Evolutionary conservation across 2,888 invertebrate species (phyloP), one percentile per base, ranked within the genome.

Genomic region (Subacronicta megacephala): DNA sequence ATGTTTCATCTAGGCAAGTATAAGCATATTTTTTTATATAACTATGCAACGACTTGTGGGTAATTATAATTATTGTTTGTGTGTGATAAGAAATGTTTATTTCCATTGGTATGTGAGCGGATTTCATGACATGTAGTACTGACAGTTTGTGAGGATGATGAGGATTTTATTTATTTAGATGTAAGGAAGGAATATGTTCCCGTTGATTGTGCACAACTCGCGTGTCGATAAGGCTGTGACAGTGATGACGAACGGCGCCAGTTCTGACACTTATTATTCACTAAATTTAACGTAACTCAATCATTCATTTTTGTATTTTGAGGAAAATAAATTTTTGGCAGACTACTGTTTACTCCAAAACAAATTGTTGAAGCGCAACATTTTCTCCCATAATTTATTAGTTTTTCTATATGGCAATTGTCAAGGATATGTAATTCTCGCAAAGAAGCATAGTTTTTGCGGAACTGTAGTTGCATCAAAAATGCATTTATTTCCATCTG

Each of bases 181-280:
- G n/a, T 74, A 64, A 10, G n/a, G 41, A 52, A 50, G 23, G 40
- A 46, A 31, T 53, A 51, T 54, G 38, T 50, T 62, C 38, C 58
- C 63, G 64, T 67, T 62, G 67, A 57, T 61, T 60, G 49, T 56
- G 49, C 52, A 58, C 56, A 64, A 76, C 66, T 80, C 57, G 73
- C 71, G 63, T 62, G 62, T 77, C 75, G 64, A 70, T 75, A 71
- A 74, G 89, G 89, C 89, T 89, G 88, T 89, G 88, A 87, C 78
- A 77, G 74, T 80, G 65, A 70, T 72, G 73, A 66, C 69, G 80
- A 82, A 75, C 69, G 79, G 80, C 81, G 77, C 75, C 81, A 83
- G 76, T 80, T 78, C 37, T 61, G 60, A 80, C n/a, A 81, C 72
- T 72, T 72, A 43, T 33, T 77, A 56, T 77, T 79, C 74, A 83